Base-by-base conservation (phyloP, 2,888 invertebrate genomes). In the Folsomia manolachei region DNA sequence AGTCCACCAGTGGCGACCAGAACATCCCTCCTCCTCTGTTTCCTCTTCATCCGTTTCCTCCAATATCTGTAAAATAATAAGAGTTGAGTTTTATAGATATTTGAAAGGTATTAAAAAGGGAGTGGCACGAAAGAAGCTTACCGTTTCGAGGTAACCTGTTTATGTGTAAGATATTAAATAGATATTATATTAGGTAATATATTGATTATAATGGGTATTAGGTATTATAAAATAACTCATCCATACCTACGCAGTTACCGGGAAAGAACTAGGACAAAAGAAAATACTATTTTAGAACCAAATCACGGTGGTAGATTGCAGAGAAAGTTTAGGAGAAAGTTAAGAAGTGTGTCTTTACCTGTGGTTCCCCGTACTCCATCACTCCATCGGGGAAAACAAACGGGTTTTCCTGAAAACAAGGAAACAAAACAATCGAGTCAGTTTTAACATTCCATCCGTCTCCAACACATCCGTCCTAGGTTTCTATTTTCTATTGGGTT, bases 1-100 rank as follows among this genome's bases (percentile, higher is more conserved):
- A 39, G 77, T 75, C 81, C 81, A 81, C 81, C 81, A 81, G 79
- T 80, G 78, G 74, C 78, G 78, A 77, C 80, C 81, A 72, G 80
- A 80, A 75, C 81, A 79, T 71, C 78, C 81, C 74, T 80, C 81
- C 69, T 81, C 81, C 66, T 79, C 79, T 60, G 77, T 76, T 70
- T 72, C 76, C 72, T 81, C 80, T 70, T 81, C 80, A 73, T 81
- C 79, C 76, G 77, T 77, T 63, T 80, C 80, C 76, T 81, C 81
- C 71, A 79, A 78, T 81, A 81, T 81, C 39, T 39, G 39, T 39
- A 9, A n/a, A n/a, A n/a, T n/a, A n/a, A n/a, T n/a, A n/a, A n/a
- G n/a, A n/a, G n/a, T n/a, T n/a, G n/a, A n/a, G n/a, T n/a, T n/a
- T 39, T 9, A 39, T 39, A 39, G 39, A 39, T 39, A n/a, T n/a